Conservation (phyloP, 2,797 vertebrate species). For the Heliangelus exortis region DNA sequence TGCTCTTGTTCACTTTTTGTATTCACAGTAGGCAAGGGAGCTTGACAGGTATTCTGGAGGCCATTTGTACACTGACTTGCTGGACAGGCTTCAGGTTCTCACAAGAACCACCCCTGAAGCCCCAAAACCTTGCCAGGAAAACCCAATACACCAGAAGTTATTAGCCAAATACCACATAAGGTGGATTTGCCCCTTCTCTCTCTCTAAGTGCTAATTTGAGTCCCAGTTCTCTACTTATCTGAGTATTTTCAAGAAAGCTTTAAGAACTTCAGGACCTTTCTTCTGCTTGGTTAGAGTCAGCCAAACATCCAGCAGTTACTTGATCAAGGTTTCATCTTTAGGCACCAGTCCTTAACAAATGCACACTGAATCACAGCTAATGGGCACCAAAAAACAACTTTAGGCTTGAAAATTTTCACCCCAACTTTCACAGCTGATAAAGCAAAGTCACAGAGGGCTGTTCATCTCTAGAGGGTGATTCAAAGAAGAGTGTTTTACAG, state of each 20-base stretch:
- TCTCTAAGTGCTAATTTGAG: not conserved
- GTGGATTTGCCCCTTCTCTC: not conserved
- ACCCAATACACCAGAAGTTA: not conserved
- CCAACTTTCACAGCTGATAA: not conserved
- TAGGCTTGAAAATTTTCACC: not conserved
- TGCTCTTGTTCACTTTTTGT: not conserved
- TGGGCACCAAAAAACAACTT: not conserved
- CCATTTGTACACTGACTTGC: not conserved
- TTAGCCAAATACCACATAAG: not conserved
- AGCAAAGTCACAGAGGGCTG: not conserved
- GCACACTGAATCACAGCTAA: not conserved
- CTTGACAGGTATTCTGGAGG: not conserved
- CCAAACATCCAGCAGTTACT: not conserved
- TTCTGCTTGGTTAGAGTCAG: not conserved
- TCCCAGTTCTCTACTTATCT: not conserved
- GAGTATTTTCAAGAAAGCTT: not conserved
- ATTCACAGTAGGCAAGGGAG: not conserved
- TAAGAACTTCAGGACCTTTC: not conserved
- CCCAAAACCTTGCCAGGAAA: not conserved
- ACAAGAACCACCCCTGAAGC: not conserved
- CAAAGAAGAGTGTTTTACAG: not conserved
- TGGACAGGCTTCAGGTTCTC: not conserved
- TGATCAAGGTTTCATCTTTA: not conserved
- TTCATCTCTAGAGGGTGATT: not conserved
- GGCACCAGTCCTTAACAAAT: not conserved